Evolutionary conservation across 1,140 invertebrate genomes (phyloP), one percentile per base, ranked within the genome.

Genomic region (Trichonephila clavipes): DNA sequence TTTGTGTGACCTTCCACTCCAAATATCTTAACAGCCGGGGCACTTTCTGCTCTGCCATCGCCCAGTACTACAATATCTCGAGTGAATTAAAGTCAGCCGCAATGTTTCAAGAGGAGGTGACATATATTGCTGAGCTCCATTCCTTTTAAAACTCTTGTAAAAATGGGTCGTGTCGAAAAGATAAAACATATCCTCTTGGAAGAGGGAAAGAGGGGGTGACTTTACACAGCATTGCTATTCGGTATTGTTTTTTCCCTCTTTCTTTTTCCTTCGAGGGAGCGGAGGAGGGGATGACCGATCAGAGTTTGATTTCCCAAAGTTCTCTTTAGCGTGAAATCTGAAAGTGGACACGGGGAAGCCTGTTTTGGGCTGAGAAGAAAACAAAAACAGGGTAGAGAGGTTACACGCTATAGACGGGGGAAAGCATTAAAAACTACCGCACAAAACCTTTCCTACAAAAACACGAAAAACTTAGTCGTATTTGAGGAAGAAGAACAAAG

Each of bases 401-500:
- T 34, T 77, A 88, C 77, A 88, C 66, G 92, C 92, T 81, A 72
- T 61, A 12, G 61, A 6, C 8, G 91, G 86, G 59, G 44, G 92
- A 66, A n/a, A 58, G 83, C 87, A 94, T 94, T 94, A 94, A 94
- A 94, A 94, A 90, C 40, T 94, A 83, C 51, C 44, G 72, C 92
- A 24, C 92, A 86, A 88, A 93, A 93, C 87, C 93, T 89, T 94
- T 88, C 44, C 51, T 81, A 66, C 40, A 89, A 85, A 94, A 89
- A 90, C 87, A 90, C 72, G 88, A 94, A 94, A 90, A 94, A 94
- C 93, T 94, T 77, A 94, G 93, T 94, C 88, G 93, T 85, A 94
- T 94, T 94, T 90, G 93, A 81, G 81, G 93, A 94, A 94, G 88
- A 94, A 94, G 87, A 94, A 94, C 93, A 94, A 94, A 94, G 93